Evolutionary conservation across 2,888 invertebrate genomes (phyloP).

Genomic region (Erebia ligea): DNA sequence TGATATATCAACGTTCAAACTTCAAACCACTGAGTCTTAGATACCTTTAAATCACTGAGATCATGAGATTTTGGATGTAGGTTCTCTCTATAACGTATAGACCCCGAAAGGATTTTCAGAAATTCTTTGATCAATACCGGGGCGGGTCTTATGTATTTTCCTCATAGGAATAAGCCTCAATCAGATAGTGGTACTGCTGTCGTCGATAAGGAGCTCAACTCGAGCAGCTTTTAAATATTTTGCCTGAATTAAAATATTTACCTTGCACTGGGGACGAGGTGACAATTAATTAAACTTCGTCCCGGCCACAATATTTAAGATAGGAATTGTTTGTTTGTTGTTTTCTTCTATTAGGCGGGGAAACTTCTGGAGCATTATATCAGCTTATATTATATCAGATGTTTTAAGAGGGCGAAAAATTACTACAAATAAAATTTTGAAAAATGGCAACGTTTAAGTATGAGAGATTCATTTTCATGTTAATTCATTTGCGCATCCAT

Average conservation of each 20-base stretch:
- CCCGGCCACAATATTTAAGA: conserved; percentile 15
- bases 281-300: conserved; percentile 34
- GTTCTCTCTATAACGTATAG: too few relatives aligned
- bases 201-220: conserved; percentile 55
- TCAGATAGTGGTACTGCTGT: conserved; percentile 58
- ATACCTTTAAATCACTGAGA: too few relatives aligned
- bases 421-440: neutral
- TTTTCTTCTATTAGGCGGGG: conserved; percentile 5
- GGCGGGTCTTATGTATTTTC: conserved; percentile 3
- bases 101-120: too few relatives aligned
- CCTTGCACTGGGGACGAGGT: conserved; percentile 31
- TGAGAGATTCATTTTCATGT: too few relatives aligned
- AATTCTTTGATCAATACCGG: too few relatives aligned
- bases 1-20: too few relatives aligned
- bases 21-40: too few relatives aligned
- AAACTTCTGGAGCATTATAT: conserved; percentile 3
- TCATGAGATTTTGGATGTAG: too few relatives aligned
- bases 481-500: too few relatives aligned
- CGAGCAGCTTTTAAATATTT: conserved; percentile 51
- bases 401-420: conserved; percentile 1
- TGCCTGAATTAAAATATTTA: conserved; percentile 41
- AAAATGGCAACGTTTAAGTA: neutral
- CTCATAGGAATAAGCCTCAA: conserved; percentile 38
- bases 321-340: conserved; percentile 14
- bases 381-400: conserved; percentile 10